Conservation (phyloP, 1,140 invertebrate species). For the Macrostomum lignano region DNA sequence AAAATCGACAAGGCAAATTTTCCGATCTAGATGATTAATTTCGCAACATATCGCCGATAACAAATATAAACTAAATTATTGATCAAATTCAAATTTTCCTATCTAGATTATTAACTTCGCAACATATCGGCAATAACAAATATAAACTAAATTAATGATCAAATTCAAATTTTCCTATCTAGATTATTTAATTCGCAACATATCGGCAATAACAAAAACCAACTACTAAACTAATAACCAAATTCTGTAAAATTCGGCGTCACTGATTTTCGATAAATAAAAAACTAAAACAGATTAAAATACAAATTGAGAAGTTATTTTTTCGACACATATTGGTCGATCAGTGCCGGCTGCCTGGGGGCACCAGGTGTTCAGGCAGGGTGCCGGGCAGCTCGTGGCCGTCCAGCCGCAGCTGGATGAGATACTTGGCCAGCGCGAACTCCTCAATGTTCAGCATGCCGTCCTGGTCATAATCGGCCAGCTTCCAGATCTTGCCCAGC, state of each 20-base stretch:
- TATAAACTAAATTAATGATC: no score
- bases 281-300: neutral
- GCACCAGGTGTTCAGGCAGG: slow-evolving; percentile 68
- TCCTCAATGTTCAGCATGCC: slow-evolving; percentile 78
- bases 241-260: no score
- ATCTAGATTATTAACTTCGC: no score
- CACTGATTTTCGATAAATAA: neutral
- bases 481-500: slow-evolving; percentile 72
- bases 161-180: neutral
- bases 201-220: neutral
- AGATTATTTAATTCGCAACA: neutral
- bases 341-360: slow-evolving; percentile 33
- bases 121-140: no score
- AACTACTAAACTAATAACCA: neutral
- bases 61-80: no score
- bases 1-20: no score
- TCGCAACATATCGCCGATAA: no score
- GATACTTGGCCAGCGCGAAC: slow-evolving; percentile 89
- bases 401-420: slow-evolving; percentile 55
- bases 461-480: slow-evolving; percentile 82
- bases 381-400: slow-evolving; percentile 67
- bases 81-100: no score
- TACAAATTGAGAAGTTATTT: neutral
- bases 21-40: no score
- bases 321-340: neutral